Base-by-base conservation (phyloP, 2,888 invertebrate species). In the Schizotus pectinicornis region DNA sequence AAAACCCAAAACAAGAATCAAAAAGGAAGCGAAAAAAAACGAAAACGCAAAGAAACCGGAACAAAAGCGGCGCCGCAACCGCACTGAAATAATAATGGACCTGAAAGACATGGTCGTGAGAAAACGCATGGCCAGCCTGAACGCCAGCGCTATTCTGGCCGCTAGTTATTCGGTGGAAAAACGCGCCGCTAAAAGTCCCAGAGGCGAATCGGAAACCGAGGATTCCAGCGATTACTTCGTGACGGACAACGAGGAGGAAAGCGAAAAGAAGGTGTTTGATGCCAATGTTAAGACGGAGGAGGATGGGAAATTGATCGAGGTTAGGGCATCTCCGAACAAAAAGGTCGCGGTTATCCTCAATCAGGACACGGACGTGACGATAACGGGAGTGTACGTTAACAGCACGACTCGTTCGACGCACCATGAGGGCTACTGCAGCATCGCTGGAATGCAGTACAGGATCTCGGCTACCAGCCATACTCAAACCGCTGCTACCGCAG, bases 61-160 rank as follows among this genome's bases (percentile, higher is more conserved):
- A 2, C 77, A 81, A 1, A 84, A 84, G 69, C 84, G 84, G 70
- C 82, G 83, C 65, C 80, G 85, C n/a, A 85, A 84, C 61, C 81
- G 85, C 65, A 83, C 82, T 52, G 88, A 88, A 75, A 79, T 86
- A 36, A 84, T 87, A 22, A 90, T 91, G 90, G 92, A 92, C 72
- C 81, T 93, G 43, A 91, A 91, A 71, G 93, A 93, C 67, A 92
- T 93, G 87, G 89, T 94, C 5, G 93, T 94, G 9, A 86, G 91
- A 67, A 95, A 94, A 76, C 85, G 95, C 31, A 94, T 95, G 94
- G 95, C 95, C 12, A 93, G 93, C 75, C 81, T 95, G 31, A 95
- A 95, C 77, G 95, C 95, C 8, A 90, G 91, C 33, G 95, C 95
- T 12, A 94, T 95, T 71, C 83, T 95, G 64, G 93, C 94, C 0